Evolutionary conservation across 1,140 invertebrate genomes (phyloP).

Genomic region (Sipha flava): DNA sequence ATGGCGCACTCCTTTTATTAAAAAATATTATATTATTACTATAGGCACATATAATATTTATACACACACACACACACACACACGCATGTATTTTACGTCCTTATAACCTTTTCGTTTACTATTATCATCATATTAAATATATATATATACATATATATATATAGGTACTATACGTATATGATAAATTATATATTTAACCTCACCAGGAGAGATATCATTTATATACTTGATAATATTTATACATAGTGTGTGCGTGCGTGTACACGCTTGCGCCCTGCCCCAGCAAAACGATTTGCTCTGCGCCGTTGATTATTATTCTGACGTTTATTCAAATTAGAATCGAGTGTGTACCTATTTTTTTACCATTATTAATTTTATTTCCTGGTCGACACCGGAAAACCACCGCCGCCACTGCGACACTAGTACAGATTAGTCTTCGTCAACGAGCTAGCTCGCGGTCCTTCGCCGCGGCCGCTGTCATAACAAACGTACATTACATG

Average conservation of each 20-base stretch:
- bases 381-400: constrained; percentile 12
- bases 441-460: neutral
- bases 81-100: neutral
- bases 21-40: neutral
- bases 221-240: neutral
- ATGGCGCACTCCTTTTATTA: constrained; percentile 10
- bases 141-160: neutral
- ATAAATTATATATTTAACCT: constrained; percentile 26
- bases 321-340: constrained; percentile 9
- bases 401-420: neutral
- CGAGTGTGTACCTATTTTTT: neutral
- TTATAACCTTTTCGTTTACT: constrained; percentile 3
- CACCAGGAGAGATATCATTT: neutral
- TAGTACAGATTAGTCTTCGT: neutral
- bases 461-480: neutral
- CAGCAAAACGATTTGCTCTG: neutral
- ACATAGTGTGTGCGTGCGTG: neutral
- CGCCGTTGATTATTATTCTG: constrained; percentile 22
- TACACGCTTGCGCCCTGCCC: neutral
- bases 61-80: too few relatives aligned
- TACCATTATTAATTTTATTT: neutral
- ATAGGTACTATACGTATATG: neutral
- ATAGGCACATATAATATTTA: too few relatives aligned
- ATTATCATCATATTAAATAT: constrained; percentile 1
- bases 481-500: neutral